Evolutionary conservation across 2,888 invertebrate species (phyloP).

Genomic region (Azorinus chamasolen): DNA sequence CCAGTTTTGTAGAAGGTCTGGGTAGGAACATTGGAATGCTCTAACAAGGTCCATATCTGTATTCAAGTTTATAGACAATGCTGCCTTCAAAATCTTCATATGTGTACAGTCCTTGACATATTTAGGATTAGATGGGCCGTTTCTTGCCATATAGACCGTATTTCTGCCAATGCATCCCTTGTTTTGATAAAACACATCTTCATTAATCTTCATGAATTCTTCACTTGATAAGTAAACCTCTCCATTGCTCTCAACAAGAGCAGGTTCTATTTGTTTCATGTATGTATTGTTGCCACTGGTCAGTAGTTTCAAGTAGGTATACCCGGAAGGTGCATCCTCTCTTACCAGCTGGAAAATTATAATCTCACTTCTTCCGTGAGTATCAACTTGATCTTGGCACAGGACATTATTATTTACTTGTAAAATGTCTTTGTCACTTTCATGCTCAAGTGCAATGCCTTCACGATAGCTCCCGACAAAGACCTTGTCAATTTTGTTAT

Average conservation of each 20-base stretch:
- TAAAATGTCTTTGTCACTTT: conserved; percentile 16
- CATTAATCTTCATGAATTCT: too few relatives aligned
- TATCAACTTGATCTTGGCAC: conserved; percentile 7
- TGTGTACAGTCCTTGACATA: neutral
- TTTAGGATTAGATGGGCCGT: conserved; percentile 27
- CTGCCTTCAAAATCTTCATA: neutral
- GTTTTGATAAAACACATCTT: too few relatives aligned
- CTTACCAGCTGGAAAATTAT: conserved; percentile 2
- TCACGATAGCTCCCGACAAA: conserved; percentile 2
- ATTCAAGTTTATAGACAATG: too few relatives aligned
- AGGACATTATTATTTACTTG: conserved; percentile 13
- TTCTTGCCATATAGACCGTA: conserved; percentile 8
- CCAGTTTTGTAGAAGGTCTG: too few relatives aligned
- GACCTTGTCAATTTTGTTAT: too few relatives aligned
- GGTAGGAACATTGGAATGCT: too few relatives aligned
- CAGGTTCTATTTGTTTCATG: neutral
- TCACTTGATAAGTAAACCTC: conserved; percentile 12
- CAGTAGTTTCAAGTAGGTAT: too few relatives aligned
- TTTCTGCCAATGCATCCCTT: too few relatives aligned
- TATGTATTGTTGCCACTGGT: neutral
- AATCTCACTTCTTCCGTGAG: neutral
- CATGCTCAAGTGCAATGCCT: conserved; percentile 4
- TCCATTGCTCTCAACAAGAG: neutral
- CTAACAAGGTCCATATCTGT: conserved; percentile 13
- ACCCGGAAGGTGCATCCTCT: conserved; percentile 12